These are phyloP conservation scores for Pararge aegeria DNA, from an alignment of 1,140 invertebrate genomes.

Conservation along the genomic window DNA sequence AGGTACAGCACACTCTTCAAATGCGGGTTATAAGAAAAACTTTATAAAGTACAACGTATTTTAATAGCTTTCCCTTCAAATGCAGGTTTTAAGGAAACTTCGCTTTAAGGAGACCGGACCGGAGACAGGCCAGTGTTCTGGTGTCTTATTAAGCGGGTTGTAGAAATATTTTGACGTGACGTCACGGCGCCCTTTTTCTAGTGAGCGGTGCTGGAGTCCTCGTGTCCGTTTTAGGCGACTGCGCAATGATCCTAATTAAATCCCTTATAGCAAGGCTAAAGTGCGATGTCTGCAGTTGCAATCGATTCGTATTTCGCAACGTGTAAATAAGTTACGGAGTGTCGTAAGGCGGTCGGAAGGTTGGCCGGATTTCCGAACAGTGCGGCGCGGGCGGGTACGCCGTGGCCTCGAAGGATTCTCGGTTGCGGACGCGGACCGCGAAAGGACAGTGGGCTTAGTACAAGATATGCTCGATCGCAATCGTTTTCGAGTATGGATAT, in stretches of 20 bases:
- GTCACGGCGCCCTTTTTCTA: conserved; percentile 53
- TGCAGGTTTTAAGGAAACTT: no score
- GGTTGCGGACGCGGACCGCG: conserved; percentile 60
- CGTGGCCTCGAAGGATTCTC: conserved; percentile 74
- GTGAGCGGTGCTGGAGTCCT: conserved; percentile 70
- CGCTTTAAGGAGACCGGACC: no score
- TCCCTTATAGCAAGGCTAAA: conserved; percentile 74
- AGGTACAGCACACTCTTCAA: no score
- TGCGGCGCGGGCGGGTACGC: conserved; percentile 39
- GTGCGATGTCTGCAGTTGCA: conserved; percentile 76
- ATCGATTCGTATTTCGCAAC: conserved; percentile 78
- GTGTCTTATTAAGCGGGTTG: no score
- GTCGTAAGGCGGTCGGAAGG: conserved; percentile 77
- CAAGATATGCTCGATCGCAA: no score
- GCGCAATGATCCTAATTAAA: conserved; percentile 78
- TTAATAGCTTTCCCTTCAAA: no score
- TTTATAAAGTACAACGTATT: no score
- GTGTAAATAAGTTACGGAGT: conserved; percentile 74
- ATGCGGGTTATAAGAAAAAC: no score
- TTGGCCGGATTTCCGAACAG: conserved; percentile 78
- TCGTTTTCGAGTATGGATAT: no score
- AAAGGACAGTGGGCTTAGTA: conserved; percentile 58
- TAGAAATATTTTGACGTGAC: conserved; percentile 1
- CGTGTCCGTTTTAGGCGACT: conserved; percentile 70
- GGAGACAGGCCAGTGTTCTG: no score